Evolutionary conservation across 2,113 vertebrate species (phyloP), one percentile per base, ranked within the genome.

Genomic region (Ramphastos sulfuratus): DNA sequence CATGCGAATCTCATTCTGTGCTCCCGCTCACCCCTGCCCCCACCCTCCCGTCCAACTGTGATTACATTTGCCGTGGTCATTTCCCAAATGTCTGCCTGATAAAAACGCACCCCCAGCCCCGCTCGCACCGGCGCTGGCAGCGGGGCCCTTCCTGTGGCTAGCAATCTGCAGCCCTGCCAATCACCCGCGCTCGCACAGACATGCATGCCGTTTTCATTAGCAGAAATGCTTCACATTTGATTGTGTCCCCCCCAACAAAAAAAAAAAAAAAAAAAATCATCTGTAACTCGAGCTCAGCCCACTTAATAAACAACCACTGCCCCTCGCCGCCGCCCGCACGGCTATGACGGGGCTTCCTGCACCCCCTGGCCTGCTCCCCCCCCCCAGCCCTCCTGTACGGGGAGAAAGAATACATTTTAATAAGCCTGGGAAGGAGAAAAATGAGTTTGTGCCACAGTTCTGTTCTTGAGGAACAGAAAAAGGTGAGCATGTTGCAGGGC

Each of bases 1-100:
- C 97, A 98, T 98, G 98, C 63, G 96, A 93, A 79, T 97, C 96
- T 66, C 77, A 60, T 82, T 93, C 95, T 81, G 73, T 20, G 92
- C 96, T 55, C 87, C 54, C 42, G 89, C 95, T 90, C 88, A 31
- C 96, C 91, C 82, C 59, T 61, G 18, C 70, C 95, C 86, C 65
- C 84, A 25, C 82, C 90, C 85, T 35, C 39, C 96, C 87, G 2
- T 81, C 95, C 97, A 93, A 91, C 97, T 95, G 96, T 95, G 97
- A 96, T 97, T 97, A 75, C 97, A 95, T 98, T 98, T 96, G 97
- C 97, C 95, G 97, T 97, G 98, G 98, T 98, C 98, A 98, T 97
- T 98, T 97, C 97, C 98, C 98, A 94, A 98, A 80, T 59, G 97
- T 96, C 97, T 82, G 95, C 96, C 95, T 72, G 97, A 91, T 64